Evolutionary conservation across 2,888 invertebrate genomes (phyloP), one percentile per base, ranked within the genome.

Genomic region (Drosophila melanocephala): DNA sequence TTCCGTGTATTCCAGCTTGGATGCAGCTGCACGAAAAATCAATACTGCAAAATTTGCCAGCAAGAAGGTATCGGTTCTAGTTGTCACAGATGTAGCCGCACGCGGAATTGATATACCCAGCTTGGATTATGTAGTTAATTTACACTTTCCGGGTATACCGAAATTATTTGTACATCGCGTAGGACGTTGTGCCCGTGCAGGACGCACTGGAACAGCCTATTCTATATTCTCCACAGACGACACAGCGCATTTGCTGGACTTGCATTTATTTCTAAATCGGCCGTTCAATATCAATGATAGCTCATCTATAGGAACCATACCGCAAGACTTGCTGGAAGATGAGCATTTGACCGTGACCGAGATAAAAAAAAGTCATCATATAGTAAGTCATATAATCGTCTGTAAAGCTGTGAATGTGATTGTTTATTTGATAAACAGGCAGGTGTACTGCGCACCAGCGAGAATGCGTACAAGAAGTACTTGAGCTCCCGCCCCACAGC

Each of bases 101-200:
- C 95, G 99, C 92, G 99, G 99, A 77, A 96, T 99, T 69, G 99
- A 99, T 93, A 97, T 99, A 88, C 99, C 99, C 0, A 95, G 97
- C 72, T 94, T 99, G 80, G 99, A 99, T 92, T 98, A 97, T 79
- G 99, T 99, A 42, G 97, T 99, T 64, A 99, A 99, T 93, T 97
- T 96, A 90, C 97, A 99, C 94, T 99, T 99, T 92, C 99, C 99
- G 0, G 97, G 98, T 0, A 99, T 98, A 93, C 96, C 98, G 0
- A 99, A 99, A 94, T 94, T 99, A 30, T 99, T 99, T 94, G 97
- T 99, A 33, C 99, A 99, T 94, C 95, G 99, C 95, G 99, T 99
- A 72, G 99, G 99, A 80, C 96, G 99, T 72, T 99, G 99, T 93
- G 99, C 99, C 4, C 95, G 99, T 85, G 99, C 99, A 63, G 99